A percentile compares a stretch with the other conserved stretches of the same genome.
These are phyloP conservation scores for Subacronicta megacephala DNA, from an alignment of 2,888 invertebrate species.

Conservation along the genomic window DNA sequence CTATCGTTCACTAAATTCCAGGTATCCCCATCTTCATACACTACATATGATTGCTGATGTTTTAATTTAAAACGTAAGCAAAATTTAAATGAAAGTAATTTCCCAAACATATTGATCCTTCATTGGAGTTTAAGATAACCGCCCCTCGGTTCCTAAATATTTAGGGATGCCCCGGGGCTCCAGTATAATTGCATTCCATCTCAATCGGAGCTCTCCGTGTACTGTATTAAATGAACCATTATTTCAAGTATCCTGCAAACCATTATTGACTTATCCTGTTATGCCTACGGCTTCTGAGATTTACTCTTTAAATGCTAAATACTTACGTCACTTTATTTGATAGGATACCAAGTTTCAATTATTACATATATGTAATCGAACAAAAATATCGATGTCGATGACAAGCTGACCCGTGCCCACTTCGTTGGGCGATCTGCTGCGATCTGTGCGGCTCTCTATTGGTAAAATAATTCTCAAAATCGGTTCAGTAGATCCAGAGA, in stretches of 20 bases:
- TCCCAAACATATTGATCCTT: slow-evolving; percentile 45
- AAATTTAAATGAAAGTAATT: slow-evolving; percentile 29
- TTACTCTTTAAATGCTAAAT: background rate
- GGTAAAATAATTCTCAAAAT: no score
- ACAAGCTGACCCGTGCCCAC: no score
- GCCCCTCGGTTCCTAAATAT: slow-evolving; percentile 64
- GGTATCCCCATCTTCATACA: no score
- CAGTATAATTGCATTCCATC: slow-evolving; percentile 67
- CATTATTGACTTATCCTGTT: slow-evolving; percentile 26
- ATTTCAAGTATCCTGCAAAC: slow-evolving; percentile 38
- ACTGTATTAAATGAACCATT: slow-evolving; percentile 60
- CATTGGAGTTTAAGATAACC: slow-evolving; percentile 59
- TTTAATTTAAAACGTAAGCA: slow-evolving; percentile 19
- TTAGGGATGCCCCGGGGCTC: slow-evolving; percentile 58
- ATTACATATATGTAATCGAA: no score
- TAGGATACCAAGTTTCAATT: no score
- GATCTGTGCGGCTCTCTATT: no score
- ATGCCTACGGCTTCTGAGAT: background rate
- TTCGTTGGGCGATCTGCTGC: no score
- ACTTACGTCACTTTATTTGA: no score
- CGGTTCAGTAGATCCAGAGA: no score
- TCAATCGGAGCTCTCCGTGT: slow-evolving; percentile 57
- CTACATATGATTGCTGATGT: no score
- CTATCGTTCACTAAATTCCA: no score
- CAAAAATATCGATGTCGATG: no score